Evolutionary conservation across 2,888 invertebrate species (phyloP), one percentile per base, ranked within the genome.

Genomic region (Esperia sulphurella): DNA sequence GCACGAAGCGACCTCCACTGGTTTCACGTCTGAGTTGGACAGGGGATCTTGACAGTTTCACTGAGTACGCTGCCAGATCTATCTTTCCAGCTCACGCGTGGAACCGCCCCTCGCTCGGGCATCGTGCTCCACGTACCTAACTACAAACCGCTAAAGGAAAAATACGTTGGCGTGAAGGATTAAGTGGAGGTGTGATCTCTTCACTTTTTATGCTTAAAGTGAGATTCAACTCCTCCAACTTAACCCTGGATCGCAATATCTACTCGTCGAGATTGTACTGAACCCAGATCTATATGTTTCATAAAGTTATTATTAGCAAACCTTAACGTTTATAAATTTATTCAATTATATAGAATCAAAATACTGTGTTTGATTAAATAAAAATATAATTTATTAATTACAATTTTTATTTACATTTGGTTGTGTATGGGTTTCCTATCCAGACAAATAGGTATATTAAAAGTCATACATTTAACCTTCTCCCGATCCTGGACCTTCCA

Each of bases 151-250:
- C 33, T n/a, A n/a, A n/a, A n/a, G n/a, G n/a, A 12, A 41, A 29
- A 30, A 38, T 21, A 30, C 6, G 14, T 9, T 28, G 57, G 88
- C 87, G 83, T 77, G 59, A 75, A 75, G 85, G 86, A 81, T 82
- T 81, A 90, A 90, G 90, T 90, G 90, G 90, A 90, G 90, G 90
- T 89, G 90, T 90, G 90, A 90, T 90, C 90, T 90, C 90, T 90
- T 90, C 90, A 90, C 90, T 90, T 90, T 90, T 86, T 83, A 71
- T 78, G 68, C 59, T 76, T 87, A 88, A 90, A 90, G 90, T 90
- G 90, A 90, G 90, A 90, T 90, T 90, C 90, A 90, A 90, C 90
- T 90, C 90, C 90, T 90, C 90, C 90, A 90, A 90, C 90, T 90
- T 90, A 90, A 89, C 79, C 84, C 89, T 79, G 71, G 77, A 72